These are phyloP conservation scores for Motacilla alba DNA, from an alignment of 2,113 vertebrate genomes.

Conservation along the genomic window DNA sequence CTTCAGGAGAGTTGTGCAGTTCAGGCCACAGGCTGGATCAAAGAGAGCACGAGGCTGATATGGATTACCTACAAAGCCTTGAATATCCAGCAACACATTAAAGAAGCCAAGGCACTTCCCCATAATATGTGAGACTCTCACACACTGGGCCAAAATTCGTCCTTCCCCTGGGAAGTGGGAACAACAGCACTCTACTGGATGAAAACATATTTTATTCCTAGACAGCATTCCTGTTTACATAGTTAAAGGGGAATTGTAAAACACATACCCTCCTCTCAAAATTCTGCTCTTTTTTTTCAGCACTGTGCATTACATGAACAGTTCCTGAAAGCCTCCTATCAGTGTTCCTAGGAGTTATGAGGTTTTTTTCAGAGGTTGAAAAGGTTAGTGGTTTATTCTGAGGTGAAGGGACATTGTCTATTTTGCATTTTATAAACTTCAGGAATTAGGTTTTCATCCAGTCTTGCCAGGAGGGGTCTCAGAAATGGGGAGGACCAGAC, in stretches of 20 bases:
- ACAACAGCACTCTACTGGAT: not conserved
- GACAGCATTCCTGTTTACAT: not conserved
- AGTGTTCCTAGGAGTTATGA: not conserved
- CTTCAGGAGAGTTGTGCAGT: not conserved
- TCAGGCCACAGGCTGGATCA: not conserved
- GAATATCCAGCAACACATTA: not conserved
- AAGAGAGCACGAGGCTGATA: not conserved
- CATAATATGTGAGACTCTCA: not conserved
- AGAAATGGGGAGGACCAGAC: not conserved
- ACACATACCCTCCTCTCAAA: not conserved
- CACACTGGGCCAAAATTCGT: not conserved
- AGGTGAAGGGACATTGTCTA: not conserved
- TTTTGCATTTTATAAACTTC: not conserved
- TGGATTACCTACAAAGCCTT: not conserved
- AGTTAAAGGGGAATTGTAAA: not conserved
- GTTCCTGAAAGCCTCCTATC: not conserved
- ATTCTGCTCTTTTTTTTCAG: not conserved
- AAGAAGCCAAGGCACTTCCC: not conserved
- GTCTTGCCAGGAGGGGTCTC: not conserved
- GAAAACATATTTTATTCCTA: not conserved
- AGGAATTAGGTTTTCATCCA: not conserved
- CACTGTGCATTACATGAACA: not conserved
- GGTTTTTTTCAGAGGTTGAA: not conserved
- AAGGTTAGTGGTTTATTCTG: not conserved
- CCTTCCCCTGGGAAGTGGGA: not conserved